Conservation (phyloP, 2,888 invertebrate genomes). For the Ischnus inquisitorius region DNA sequence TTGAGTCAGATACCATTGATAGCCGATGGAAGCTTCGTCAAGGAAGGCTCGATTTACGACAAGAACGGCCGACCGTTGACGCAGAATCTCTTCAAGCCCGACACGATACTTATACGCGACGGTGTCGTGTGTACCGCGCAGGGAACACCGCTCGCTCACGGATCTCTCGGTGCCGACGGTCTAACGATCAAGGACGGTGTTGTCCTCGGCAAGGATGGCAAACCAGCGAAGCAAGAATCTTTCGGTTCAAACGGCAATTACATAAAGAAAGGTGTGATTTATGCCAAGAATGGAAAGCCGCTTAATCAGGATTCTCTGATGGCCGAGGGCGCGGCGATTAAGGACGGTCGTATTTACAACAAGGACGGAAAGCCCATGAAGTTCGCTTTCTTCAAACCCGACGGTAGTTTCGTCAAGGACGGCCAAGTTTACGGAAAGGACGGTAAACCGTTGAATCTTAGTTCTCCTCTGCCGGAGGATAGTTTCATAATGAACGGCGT, state of each 20-base stretch:
- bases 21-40: slow-evolving; percentile 79
- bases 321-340: slow-evolving; percentile 81
- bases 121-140: slow-evolving; percentile 77
- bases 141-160: slow-evolving; percentile 76
- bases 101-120: slow-evolving; percentile 78
- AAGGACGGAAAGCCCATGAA: slow-evolving; percentile 82
- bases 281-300: slow-evolving; percentile 80
- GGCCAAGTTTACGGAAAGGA: slow-evolving; percentile 81
- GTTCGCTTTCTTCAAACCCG: slow-evolving; percentile 80
- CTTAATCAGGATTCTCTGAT: slow-evolving; percentile 82
- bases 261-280: slow-evolving; percentile 79
- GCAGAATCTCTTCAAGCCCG: slow-evolving; percentile 82
- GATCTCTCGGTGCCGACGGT: slow-evolving; percentile 79
- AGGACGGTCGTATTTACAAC: slow-evolving; percentile 79
- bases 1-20: slow-evolving; percentile 82
- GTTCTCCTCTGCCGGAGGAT: slow-evolving; percentile 79
- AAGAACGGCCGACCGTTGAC: slow-evolving; percentile 76
- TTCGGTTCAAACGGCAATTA: slow-evolving; percentile 80
- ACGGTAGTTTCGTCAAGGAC: slow-evolving; percentile 83
- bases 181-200: slow-evolving; percentile 79
- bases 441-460: slow-evolving; percentile 78
- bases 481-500: slow-evolving; percentile 81
- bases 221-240: slow-evolving; percentile 80
- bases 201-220: slow-evolving; percentile 80
- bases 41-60: slow-evolving; percentile 79